Base-by-base conservation (phyloP, 2,797 vertebrate species). In the Crypturellus tataupa region DNA sequence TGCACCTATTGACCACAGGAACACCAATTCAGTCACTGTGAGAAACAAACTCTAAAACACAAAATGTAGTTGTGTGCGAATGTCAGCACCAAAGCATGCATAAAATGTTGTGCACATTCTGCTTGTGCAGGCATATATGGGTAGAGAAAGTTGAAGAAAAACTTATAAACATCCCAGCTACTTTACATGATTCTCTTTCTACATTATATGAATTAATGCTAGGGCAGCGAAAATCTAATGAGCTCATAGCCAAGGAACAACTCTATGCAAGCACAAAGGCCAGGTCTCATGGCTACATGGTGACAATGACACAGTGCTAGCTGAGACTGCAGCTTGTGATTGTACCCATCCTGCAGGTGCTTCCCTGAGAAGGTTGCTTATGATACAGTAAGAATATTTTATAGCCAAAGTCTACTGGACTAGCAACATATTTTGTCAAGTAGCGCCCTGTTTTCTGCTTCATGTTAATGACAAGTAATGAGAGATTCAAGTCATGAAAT, bases 401-500 rank as follows among this genome's bases (percentile, higher is more conserved):
- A 37, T 7, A 58, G 69, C 17, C 5, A 9, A 78, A 7, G 5
- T 89, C 37, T 63, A 21, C 10, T 42, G 39, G 13, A 12, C 5
- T 5, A 12, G 25, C 39, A 76, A 39, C 53, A 24, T 9, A 6
- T 56, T 25, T 21, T 35, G 12, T 27, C 10, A 35, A 73, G 65
- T 78, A 81, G 10, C 9, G 17, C 20, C 15, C 12, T 37, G 42
- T 0, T 1, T 23, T 62, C 44, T 40, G 24, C 14, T 24, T 25
- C 1, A 0, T 29, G 21, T 29, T n/a, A 31, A 37, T 6, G 9
- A 17, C 19, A 27, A 25, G 7, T 72, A 60, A n/a, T 12, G 37
- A 47, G 0, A 0, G 9, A 29, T 12, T 88, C 33, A 5, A 0
- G 0, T 19, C 4, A 1, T 8, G 0, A 0, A 27, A n/a, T 29